Conservation (phyloP, 2,888 invertebrate genomes). For the Agonopterix alstromeriana region DNA sequence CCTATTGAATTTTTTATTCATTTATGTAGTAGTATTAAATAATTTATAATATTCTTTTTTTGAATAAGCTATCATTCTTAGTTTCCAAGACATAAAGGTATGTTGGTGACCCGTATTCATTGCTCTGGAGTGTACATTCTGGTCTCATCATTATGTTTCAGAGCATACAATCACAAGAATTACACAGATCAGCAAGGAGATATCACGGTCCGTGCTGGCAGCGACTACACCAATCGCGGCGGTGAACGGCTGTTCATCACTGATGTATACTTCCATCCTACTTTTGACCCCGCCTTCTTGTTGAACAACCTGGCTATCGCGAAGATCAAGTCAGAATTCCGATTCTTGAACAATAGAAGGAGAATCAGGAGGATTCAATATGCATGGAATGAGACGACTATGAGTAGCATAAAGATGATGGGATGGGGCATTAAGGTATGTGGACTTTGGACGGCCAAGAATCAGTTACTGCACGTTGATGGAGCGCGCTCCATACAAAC, state of each 20-base stretch:
- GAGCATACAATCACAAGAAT: constrained; percentile 13
- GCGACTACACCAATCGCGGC: constrained; percentile 18
- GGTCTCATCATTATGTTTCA: no score
- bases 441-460: no score
- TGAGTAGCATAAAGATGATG: constrained; percentile 16
- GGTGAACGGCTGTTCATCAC: constrained; percentile 25
- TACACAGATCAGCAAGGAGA: constrained; percentile 13
- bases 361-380: constrained; percentile 25
- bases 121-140: no score
- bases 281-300: constrained; percentile 22
- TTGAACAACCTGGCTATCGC: constrained; percentile 33
- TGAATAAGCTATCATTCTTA: no score
- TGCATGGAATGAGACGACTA: constrained; percentile 16
- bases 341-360: constrained; percentile 13
- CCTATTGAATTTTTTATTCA: no score
- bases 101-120: no score
- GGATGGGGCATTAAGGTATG: constrained; percentile 35
- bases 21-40: no score
- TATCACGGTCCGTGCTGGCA: constrained; percentile 28
- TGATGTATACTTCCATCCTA: constrained; percentile 28
- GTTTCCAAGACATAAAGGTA: no score
- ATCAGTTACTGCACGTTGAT: no score
- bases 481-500: no score
- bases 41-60: no score
- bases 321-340: constrained; percentile 14